phyloP scores from a whole-genome alignment of 1,140 invertebrate genomes.

The Diploscapter pachys region DNA sequence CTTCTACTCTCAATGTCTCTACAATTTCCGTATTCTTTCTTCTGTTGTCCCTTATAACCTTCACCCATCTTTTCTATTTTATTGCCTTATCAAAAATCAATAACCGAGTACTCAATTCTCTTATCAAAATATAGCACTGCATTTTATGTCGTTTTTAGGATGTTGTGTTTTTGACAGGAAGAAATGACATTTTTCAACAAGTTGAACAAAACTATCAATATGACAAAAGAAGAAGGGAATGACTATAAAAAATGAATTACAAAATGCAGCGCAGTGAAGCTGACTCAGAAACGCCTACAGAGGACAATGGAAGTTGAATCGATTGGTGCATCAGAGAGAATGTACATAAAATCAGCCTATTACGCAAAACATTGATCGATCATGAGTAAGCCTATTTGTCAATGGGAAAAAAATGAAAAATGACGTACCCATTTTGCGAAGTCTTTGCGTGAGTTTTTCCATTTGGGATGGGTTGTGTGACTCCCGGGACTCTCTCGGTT shows the following conservation, averaged over 20 bases:
- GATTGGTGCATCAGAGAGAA: background rate
- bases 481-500: background rate
- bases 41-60: too few species aligned
- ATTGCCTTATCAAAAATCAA: too few species aligned
- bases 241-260: background rate
- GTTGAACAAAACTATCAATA: too few species aligned
- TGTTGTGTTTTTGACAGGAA: too few species aligned
- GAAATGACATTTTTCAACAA: too few species aligned
- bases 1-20: too few species aligned
- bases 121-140: too few species aligned
- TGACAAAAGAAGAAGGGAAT: too few species aligned
- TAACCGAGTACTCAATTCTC: background rate
- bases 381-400: background rate
- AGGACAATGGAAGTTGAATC: background rate
- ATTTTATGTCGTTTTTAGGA: too few species aligned
- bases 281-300: background rate
- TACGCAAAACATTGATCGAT: background rate
- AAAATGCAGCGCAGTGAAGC: background rate
- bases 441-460: slow-evolving; percentile 16
- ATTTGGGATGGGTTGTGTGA: background rate
- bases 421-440: slow-evolving; percentile 6
- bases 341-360: background rate
- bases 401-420: background rate
- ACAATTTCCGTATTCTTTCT: too few species aligned
- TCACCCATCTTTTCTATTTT: too few species aligned